phyloP scores from a whole-genome alignment of 1,140 invertebrate genomes.

The Ceratitis capitata region DNA sequence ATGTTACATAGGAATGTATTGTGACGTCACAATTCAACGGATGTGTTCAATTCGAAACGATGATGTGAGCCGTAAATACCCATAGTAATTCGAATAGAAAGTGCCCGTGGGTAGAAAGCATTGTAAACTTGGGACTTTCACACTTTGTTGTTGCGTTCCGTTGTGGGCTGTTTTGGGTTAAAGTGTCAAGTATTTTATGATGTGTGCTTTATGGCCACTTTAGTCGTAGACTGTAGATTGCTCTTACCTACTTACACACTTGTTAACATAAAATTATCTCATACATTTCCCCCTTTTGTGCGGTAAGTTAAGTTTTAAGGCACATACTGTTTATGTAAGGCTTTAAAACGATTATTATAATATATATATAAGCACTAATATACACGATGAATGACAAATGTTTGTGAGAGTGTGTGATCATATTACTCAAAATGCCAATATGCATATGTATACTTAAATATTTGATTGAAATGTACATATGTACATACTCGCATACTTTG shows the following conservation, averaged over 20 bases:
- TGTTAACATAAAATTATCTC: background rate
- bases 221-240: background rate
- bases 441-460: too few relatives aligned
- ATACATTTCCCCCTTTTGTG: background rate
- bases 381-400: too few relatives aligned
- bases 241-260: background rate
- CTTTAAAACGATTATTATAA: background rate
- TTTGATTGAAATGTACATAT: too few relatives aligned
- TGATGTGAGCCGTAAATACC: background rate
- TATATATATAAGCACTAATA: too few relatives aligned
- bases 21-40: background rate
- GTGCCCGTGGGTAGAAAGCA: background rate
- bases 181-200: background rate
- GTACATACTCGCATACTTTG: too few relatives aligned
- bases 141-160: background rate
- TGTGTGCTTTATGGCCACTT: background rate
- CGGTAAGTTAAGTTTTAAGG: background rate
- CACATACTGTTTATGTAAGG: background rate
- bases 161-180: background rate
- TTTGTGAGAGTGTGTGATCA: too few relatives aligned
- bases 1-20: too few relatives aligned
- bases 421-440: too few relatives aligned
- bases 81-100: background rate
- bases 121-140: background rate
- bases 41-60: background rate